Conservation (phyloP, 2,113 vertebrate genomes). For the Amphilophus citrinellus region DNA sequence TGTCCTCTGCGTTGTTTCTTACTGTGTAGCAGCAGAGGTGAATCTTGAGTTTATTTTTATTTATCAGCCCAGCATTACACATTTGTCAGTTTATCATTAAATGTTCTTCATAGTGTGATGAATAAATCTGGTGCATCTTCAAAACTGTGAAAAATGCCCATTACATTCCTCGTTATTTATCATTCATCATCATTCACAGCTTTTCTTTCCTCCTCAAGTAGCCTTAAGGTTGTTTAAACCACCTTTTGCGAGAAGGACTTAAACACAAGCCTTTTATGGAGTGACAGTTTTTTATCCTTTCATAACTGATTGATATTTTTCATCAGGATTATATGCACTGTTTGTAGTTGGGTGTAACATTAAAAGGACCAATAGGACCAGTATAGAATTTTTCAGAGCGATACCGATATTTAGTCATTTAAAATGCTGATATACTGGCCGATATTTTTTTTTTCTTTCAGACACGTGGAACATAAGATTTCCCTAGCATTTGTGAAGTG, state of each 20-base stretch:
- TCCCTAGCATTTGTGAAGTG: neutral
- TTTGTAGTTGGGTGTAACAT: neutral
- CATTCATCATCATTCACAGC: neutral
- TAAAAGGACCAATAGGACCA: neutral
- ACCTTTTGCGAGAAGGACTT: neutral
- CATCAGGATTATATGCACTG: neutral
- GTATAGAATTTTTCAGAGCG: neutral
- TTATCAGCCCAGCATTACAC: neutral
- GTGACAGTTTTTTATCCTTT: neutral
- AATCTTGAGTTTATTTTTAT: neutral
- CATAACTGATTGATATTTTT: neutral
- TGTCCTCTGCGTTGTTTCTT: neutral
- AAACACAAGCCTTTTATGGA: neutral
- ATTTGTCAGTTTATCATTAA: constrained; percentile 1
- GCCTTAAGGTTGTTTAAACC: neutral
- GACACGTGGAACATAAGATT: neutral
- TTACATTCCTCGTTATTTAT: neutral
- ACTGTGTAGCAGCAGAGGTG: neutral
- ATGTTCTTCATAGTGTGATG: neutral
- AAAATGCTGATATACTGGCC: neutral
- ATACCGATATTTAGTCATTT: neutral
- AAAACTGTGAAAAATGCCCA: neutral
- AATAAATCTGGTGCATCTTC: neutral
- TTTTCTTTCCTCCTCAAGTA: no score
- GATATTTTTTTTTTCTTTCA: neutral